Evolutionary conservation across 1,140 invertebrate species (phyloP), one percentile per base, ranked within the genome.

Genomic region (Tetramorium simillimum): DNA sequence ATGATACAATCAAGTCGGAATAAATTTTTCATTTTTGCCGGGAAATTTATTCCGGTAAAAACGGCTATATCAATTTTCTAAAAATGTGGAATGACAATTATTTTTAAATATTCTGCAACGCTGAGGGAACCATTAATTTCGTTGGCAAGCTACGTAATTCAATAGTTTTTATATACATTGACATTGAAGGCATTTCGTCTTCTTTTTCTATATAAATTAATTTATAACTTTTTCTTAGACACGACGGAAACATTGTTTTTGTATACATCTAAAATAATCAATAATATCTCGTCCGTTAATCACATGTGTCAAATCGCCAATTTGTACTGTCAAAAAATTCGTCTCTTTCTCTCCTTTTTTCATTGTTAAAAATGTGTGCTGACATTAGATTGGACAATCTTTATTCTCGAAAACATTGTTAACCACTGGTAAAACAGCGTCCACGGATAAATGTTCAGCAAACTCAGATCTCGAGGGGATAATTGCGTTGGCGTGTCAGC

Each of bases 401-500:
- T 75, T 58, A 60, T 60, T 75, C 58, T 62, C 40, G 53, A 24
- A 60, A 84, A 84, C 69, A 73, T 84, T 60, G 67, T 82, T 28
- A 72, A 46, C 80, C 16, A 81, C 65, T 43, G 78, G 78, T 81
- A 81, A 70, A 82, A 46, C 80, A 73, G 67, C 40, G 37, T 73
- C n/a, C 67, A 69, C 51, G 40, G 33, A 49, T 46, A 37, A 60
- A 73, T 43, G 53, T 84, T 73, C 53, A 28, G 37, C 49, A 56
- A 21, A 81, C 63, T 46, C 53, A 2, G 24, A 84, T 84, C 80
- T 73, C 80, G 14, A 73, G 80, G 80, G 80, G 46, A 82, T 81
- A 82, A 86, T 81, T 86, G 85, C 62, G 6, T 56, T 33, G 58
- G 67, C 73, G 49, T 87, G 80, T 65, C 58, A 75, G 14, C 49